Evolutionary conservation across 1,140 invertebrate species (phyloP), one percentile per base, ranked within the genome.

Genomic region (Pseudobourletiella spinata): DNA sequence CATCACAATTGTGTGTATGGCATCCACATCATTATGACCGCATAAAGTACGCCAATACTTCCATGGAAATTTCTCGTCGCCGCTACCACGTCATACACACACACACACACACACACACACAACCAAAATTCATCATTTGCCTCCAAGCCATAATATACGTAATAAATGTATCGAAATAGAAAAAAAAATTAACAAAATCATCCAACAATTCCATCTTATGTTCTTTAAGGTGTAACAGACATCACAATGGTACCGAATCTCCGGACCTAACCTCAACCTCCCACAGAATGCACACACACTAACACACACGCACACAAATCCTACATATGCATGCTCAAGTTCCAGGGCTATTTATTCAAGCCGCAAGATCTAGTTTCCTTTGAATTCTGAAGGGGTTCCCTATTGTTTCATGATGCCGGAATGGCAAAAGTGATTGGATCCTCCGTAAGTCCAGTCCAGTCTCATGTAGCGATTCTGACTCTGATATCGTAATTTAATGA

Each of bases 391-490:
- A n/a, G n/a, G n/a, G n/a, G n/a, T n/a, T n/a, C n/a, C n/a, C n/a
- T n/a, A n/a, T n/a, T n/a, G n/a, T n/a, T n/a, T n/a, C n/a, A n/a
- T n/a, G n/a, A n/a, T n/a, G n/a, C n/a, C n/a, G n/a, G n/a, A n/a
- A n/a, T n/a, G n/a, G n/a, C n/a, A 44, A 57, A 43, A 57, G 46
- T 29, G 43, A 42, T 57, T 42, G 43, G 35, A 57, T 44, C n/a
- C 32, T 11, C 32, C n/a, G 32, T 39, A n/a, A 39, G n/a, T 39
- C 32, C 8, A 11, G 8, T 39, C n/a, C 8, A 39, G 8, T 48
- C 22, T 14, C 44, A 18, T 48, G 44, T 48, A 22, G 44, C 22
- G 44, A 48, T 48, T 48, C 22, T 48, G 44, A 48, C 22, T 48
- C 22, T 48, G 44, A 48, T 48, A 48, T 48, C 44, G 44, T 48